A percentile compares a stretch with the other conserved stretches of the same genome.
These are phyloP conservation scores for Drosophila santomea DNA, from an alignment of 1,140 invertebrate species.

Conservation along the genomic window DNA sequence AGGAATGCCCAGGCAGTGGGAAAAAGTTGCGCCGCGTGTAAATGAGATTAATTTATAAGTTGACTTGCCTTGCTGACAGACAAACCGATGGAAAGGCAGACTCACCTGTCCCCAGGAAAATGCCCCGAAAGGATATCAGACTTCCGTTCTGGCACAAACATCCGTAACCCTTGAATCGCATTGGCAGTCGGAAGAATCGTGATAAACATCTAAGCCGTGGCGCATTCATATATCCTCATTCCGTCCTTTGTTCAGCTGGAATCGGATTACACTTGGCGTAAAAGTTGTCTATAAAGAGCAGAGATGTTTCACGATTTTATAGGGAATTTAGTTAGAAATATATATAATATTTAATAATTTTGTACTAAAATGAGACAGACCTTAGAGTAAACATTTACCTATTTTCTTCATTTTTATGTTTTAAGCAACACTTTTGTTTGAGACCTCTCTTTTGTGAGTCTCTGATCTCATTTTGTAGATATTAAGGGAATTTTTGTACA, in stretches of 20 bases:
- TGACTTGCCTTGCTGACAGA: slow-evolving; percentile 27
- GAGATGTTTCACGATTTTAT: not conserved
- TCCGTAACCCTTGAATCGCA: not conserved
- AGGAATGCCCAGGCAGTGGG: slow-evolving; percentile 42
- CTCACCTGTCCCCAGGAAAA: slow-evolving; percentile 38
- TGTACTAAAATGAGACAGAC: too few relatives aligned
- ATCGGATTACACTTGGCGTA: slow-evolving; percentile 36
- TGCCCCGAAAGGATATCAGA: slow-evolving; percentile 35
- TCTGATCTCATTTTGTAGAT: not conserved
- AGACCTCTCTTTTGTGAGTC: too few relatives aligned
- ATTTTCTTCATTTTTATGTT: too few relatives aligned
- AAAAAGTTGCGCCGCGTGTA: slow-evolving; percentile 42
- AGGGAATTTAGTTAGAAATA: too few relatives aligned
- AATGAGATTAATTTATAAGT: slow-evolving; percentile 56
- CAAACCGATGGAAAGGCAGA: not conserved
- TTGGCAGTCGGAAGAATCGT: slow-evolving; percentile 22
- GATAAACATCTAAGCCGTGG: slow-evolving; percentile 74
- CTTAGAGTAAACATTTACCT: too few relatives aligned
- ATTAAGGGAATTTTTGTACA: not conserved
- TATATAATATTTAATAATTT: too few relatives aligned
- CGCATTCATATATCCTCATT: slow-evolving; percentile 56
- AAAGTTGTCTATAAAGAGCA: not conserved
- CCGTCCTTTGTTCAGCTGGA: slow-evolving; percentile 39
- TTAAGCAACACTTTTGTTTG: too few relatives aligned
- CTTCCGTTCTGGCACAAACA: slow-evolving; percentile 53